Base-by-base conservation (phyloP, 2,113 vertebrate species). In the Hepsetus odoe region DNA sequence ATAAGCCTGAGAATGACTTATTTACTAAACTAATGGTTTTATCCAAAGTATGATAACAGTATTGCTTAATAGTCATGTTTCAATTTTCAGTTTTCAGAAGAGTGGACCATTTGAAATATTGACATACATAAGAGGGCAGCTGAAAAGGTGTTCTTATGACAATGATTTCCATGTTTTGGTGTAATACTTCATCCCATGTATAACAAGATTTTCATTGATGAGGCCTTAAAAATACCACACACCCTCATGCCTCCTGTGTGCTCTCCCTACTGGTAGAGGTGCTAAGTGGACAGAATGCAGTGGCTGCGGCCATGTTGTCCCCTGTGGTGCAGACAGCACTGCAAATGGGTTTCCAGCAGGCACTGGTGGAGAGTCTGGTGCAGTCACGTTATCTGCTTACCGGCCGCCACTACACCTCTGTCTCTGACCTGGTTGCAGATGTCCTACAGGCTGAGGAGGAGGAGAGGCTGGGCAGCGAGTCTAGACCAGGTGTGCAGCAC, bases 291-390 rank as follows among this genome's bases (percentile, higher is more conserved):
- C 83, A 86, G 87, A 67, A 79, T 3, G 66, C 69, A 12, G 69
- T 22, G 38, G 84, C 88, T 32, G 84, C 86, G 0, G 77, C 69
- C 79, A 86, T 88, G 84, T 88, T 90, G 56, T 89, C 87, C 40
- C 86, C 88, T 0, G 18, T 91, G 68, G 91, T 92, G 38, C 90
- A 92, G 87, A 88, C 89, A 14, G 92, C 91, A 44, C 79, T 91
- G 42, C 86, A 91, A 88, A 95, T 94, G 93, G 94, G 94, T 49
- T 95, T 95, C 84, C 88, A 92, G 61, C 80, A 81, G 5, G 38
- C 10, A 1, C 26, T 89, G 46, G 91, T 95, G 83, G 83, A 87
- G 85, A 89, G 76, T 75, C 82, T 94, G 85, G 87, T 92, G 44
- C 85, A 90, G 78, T 88, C 90, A 74, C 93, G 87, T 80, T 93